A percentile compares a stretch with the other conserved stretches of the same genome.
These are phyloP conservation scores for Drosophila pseudotalamancana DNA, from an alignment of 2,888 invertebrate species.

Conservation along the genomic window DNA sequence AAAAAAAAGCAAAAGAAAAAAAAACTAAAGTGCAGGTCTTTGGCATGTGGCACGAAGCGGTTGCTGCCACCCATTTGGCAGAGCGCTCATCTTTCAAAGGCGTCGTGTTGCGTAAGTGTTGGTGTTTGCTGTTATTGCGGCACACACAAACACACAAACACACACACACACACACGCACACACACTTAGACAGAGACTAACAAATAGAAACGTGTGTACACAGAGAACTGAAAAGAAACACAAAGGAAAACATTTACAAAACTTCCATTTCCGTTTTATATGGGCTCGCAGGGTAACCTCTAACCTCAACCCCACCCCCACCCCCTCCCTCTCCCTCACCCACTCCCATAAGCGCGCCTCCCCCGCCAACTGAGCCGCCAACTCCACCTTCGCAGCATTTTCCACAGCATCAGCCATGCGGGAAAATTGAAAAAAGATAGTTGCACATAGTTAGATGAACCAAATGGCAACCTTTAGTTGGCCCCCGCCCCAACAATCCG, in stretches of 20 bases:
- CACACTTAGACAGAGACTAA: background rate
- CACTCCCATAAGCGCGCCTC: no score
- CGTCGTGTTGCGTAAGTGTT: conserved; percentile 64
- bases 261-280: conserved; percentile 82
- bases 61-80: conserved; percentile 40
- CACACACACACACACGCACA: conserved; percentile 1
- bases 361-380: background rate
- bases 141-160: conserved; percentile 21
- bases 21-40: conserved; percentile 73
- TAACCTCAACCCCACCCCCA: conserved; percentile 24
- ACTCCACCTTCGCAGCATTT: no score
- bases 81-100: conserved; percentile 75
- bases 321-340: conserved; percentile 6
- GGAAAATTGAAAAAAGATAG: conserved; percentile 79
- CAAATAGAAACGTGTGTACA: conserved; percentile 26
- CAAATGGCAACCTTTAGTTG: conserved; percentile 43
- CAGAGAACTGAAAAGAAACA: conserved; percentile 58
- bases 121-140: conserved; percentile 63
- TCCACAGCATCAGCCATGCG: conserved; percentile 50
- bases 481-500: background rate
- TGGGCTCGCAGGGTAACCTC: conserved; percentile 49
- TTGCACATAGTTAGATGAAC: conserved; percentile 64
- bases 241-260: conserved; percentile 82
- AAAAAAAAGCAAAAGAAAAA: conserved; percentile 32
- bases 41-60: conserved; percentile 51